These are phyloP conservation scores for Troides oblongomaculatus DNA, from an alignment of 2,888 invertebrate genomes.

Conservation along the genomic window DNA sequence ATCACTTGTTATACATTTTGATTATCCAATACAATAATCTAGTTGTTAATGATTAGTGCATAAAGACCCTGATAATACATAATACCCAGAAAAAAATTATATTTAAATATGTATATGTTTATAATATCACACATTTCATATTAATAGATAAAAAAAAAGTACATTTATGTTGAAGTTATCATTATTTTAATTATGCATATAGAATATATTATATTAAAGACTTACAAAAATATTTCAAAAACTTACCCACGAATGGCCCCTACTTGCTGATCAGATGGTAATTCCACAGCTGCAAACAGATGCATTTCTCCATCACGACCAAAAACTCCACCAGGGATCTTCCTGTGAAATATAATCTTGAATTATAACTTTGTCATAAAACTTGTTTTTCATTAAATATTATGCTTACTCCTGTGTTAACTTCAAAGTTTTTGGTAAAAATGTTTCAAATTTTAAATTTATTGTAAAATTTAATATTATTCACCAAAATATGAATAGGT, in stretches of 20 bases:
- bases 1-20: no score
- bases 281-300: conserved; percentile 92
- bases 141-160: no score
- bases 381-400: neutral
- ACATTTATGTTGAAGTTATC: neutral
- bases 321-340: conserved; percentile 98
- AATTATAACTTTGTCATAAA: neutral
- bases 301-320: conserved; percentile 94
- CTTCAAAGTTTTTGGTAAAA: neutral
- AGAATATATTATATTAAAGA: neutral
- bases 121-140: no score
- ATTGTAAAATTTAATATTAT: neutral
- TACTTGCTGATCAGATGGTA: conserved; percentile 91
- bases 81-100: no score
- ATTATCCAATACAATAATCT: no score
- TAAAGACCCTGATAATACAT: no score
- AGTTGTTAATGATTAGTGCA: no score
- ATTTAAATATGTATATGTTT: no score
- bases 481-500: neutral
- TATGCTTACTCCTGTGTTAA: neutral
- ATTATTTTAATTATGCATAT: neutral
- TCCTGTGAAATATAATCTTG: conserved; percentile 70
- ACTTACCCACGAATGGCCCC: conserved; percentile 94
- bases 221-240: neutral
- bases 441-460: neutral